Evolutionary conservation across 2,113 vertebrate genomes (phyloP), one percentile per base, ranked within the genome.

Genomic region (Chlamydotis undulata): DNA sequence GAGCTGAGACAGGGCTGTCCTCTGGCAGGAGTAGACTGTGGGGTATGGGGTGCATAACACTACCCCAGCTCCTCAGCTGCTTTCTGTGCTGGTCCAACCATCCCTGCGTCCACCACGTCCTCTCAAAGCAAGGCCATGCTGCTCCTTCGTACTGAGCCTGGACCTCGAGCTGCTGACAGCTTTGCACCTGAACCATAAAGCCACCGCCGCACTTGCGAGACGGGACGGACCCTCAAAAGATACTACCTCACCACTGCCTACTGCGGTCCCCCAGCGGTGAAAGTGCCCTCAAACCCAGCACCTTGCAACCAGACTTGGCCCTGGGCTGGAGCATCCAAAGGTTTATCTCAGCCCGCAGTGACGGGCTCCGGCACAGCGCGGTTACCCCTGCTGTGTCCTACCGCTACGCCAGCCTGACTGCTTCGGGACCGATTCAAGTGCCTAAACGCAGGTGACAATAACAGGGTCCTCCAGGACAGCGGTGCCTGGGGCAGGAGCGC

Each of bases 291-390:
- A 60, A 21, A 18, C 12, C 47, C 55, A 69, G 7, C 29, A 28
- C 8, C 70, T 25, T 19, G 9, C 17, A 28, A 39, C 21, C 14
- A 29, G 69, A 61, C n/a, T 21, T 2, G 3, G 63, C 9, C 17
- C 12, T 1, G 9, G 25, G 21, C 22, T 64, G 16, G 50, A 18
- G 14, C n/a, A 19, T 3, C 14, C 22, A 7, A 14, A 56, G 43
- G 50, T 19, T 64, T 26, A 7, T 35, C 65, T 10, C 57, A 16
- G 11, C 43, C 16, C 65, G 57, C 4, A 24, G 56, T 31, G 26
- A 33, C 4, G 1, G 2, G 61, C 25, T 83, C 47, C 47, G 10
- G 70, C 11, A 3, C 47, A 31, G 64, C 3, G 1, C 1, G 0
- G 9, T 43, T 37, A 7, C 22, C 29, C 25, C 67, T 71, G 55